Evolutionary conservation across 2,888 invertebrate species (phyloP), one percentile per base, ranked within the genome.

Genomic region (Mactromeris polynyma): DNA sequence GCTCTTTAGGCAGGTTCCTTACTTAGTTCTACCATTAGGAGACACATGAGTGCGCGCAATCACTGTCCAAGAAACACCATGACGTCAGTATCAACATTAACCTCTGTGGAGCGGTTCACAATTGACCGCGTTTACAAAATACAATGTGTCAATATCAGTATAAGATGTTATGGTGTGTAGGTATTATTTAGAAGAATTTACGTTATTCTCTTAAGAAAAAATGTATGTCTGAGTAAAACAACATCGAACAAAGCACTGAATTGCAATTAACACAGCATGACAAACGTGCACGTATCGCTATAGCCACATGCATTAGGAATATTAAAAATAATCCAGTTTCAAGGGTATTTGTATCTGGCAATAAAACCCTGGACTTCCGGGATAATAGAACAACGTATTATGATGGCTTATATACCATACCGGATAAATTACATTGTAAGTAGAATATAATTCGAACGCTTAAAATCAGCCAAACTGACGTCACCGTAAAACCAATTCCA

Each of bases 351-450:
- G 6, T n/a, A n/a, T 58, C 58, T 9, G 26, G 26, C 58, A 64
- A 64, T 64, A 64, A 46, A 64, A 64, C 58, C 58, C 7, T 11
- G 9, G 58, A 73, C 73, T 73, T 73, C 73, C 73, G 73, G 73
- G 9, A 73, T 36, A 36, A 73, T 36, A 26, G 36, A 26, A 73
- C 14, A 36, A 73, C 31, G 58, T 26, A n/a, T 64, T 64, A 73
- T 26, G 73, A 33, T 36, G 36, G 73, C 31, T 73, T 73, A 73
- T 36, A 36, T 14, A 73, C 19, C 73, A 36, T 73, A 36, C 33
- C 33, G 33, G 36, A 19, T 73, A 21, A 36, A 73, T 73, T 73
- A 73, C 6, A 33, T 7, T 73, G 33, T 73, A 73, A 73, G n/a
- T 36, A 73, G 73, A 26, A 36, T 2, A 33, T 36, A 73, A 73